Conservation (phyloP, 2,888 invertebrate species). For the Papilio demoleus region DNA sequence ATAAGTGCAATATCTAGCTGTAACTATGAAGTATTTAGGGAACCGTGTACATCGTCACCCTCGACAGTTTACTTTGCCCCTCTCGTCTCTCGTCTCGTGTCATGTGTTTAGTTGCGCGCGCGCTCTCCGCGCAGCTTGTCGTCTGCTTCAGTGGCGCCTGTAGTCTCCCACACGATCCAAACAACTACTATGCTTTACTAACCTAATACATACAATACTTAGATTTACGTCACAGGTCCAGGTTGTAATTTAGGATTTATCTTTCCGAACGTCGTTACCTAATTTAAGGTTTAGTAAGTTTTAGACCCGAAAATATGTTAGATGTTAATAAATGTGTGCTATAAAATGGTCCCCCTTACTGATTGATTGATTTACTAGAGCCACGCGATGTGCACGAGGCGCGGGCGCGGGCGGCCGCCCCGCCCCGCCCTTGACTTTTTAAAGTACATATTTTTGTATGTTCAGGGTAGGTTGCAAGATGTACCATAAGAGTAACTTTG, state of each 20-base stretch:
- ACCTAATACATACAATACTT: conserved; percentile 63
- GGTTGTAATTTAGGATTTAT: conserved; percentile 78
- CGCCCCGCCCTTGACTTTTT: conserved; percentile 52
- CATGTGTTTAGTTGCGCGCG: conserved; percentile 49
- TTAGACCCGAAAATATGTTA: conserved; percentile 68
- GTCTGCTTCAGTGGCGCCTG: conserved; percentile 72
- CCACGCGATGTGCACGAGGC: conserved; percentile 58
- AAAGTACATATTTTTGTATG: conserved; percentile 83
- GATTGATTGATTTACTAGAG: conserved; percentile 60
- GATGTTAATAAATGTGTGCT: conserved; percentile 77
- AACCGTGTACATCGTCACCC: conserved; percentile 46
- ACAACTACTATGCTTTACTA: conserved; percentile 69
- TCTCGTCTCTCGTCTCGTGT: conserved; percentile 38
- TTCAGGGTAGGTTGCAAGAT: conserved; percentile 75
- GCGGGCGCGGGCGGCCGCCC: conserved; percentile 60
- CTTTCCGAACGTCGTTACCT: conserved; percentile 75
- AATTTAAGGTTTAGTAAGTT: conserved; percentile 74
- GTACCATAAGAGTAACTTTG: conserved; percentile 76
- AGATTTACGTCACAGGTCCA: conserved; percentile 78
- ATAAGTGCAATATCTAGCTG: conserved; percentile 78
- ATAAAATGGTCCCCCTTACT: conserved; percentile 67
- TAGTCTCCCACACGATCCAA: conserved; percentile 64
- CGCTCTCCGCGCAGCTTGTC: conserved; percentile 71
- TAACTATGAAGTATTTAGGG: conserved; percentile 62
- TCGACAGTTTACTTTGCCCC: conserved; percentile 41